Percentiles rank a stretch among this genome's conserved stretches.
These are phyloP conservation scores for Lethrus apterus DNA, from an alignment of 1,140 invertebrate genomes.

Conservation along the genomic window DNA sequence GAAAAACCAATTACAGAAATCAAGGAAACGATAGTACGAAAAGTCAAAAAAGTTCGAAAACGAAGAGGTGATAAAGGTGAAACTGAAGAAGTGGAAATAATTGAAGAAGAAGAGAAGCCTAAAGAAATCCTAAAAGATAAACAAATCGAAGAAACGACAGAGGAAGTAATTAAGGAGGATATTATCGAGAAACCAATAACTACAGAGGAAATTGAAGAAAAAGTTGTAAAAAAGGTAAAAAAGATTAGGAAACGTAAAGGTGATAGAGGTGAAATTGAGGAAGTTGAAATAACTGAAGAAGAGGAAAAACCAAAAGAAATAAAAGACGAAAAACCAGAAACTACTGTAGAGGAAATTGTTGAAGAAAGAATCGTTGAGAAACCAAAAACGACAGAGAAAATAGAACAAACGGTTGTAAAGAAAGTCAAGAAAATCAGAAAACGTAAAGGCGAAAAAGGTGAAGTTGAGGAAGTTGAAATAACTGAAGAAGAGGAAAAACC, in stretches of 20 bases:
- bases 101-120: slow-evolving; percentile 13
- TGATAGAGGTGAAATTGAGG: no score
- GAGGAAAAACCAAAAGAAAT: background rate
- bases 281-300: background rate
- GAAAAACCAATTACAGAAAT: slow-evolving; percentile 18
- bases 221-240: slow-evolving; percentile 3
- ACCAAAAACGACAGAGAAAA: slow-evolving; percentile 20
- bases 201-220: slow-evolving; percentile 29
- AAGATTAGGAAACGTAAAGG: no score
- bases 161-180: no score
- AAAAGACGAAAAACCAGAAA: slow-evolving; percentile 15
- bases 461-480: slow-evolving; percentile 32
- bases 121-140: slow-evolving; percentile 16
- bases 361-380: slow-evolving; percentile 18
- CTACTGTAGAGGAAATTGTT: slow-evolving; percentile 9
- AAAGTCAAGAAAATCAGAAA: slow-evolving; percentile 33
- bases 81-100: slow-evolving; percentile 32
- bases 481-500: slow-evolving; percentile 17
- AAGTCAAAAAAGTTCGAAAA: slow-evolving; percentile 5
- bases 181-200: no score
- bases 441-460: slow-evolving; percentile 26
- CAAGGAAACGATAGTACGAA: slow-evolving; percentile 18
- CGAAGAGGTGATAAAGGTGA: slow-evolving; percentile 24
- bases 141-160: slow-evolving; percentile 20
- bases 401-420: slow-evolving; percentile 14